These are phyloP conservation scores for Dryobota labecula DNA, from an alignment of 2,888 invertebrate species.

Conservation along the genomic window DNA sequence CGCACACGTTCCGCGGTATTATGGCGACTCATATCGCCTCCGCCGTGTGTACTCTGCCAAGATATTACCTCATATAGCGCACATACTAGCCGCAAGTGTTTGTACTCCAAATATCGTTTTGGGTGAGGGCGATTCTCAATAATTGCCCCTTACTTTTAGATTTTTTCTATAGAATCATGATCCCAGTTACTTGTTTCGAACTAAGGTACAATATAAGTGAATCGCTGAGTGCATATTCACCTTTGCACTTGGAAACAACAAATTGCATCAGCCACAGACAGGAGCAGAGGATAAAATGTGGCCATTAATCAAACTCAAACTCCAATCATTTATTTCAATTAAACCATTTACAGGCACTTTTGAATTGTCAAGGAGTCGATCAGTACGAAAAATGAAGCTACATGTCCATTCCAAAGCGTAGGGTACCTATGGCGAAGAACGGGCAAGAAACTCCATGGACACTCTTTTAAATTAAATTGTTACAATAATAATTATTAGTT, in stretches of 20 bases:
- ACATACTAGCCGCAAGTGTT: slow-evolving; percentile 19
- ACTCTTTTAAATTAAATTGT: too few relatives aligned
- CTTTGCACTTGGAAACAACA: slow-evolving; percentile 2
- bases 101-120: slow-evolving; percentile 21
- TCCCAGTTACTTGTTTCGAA: not conserved
- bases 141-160: not conserved
- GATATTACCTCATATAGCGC: slow-evolving; percentile 27
- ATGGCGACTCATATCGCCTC: slow-evolving; percentile 12
- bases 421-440: too few relatives aligned
- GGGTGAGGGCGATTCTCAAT: slow-evolving; percentile 3
- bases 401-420: too few relatives aligned
- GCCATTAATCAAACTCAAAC: not conserved
- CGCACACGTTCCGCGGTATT: slow-evolving; percentile 5
- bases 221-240: not conserved
- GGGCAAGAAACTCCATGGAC: too few relatives aligned
- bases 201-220: not conserved
- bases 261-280: not conserved
- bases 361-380: too few relatives aligned
- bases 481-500: too few relatives aligned
- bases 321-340: too few relatives aligned
- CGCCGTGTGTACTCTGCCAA: slow-evolving; percentile 15
- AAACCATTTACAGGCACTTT: too few relatives aligned
- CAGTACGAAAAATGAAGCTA: too few relatives aligned
- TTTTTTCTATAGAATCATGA: not conserved
- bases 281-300: not conserved